Evolutionary conservation across 2,888 invertebrate genomes (phyloP).

Genomic region (Mimas tiliae): DNA sequence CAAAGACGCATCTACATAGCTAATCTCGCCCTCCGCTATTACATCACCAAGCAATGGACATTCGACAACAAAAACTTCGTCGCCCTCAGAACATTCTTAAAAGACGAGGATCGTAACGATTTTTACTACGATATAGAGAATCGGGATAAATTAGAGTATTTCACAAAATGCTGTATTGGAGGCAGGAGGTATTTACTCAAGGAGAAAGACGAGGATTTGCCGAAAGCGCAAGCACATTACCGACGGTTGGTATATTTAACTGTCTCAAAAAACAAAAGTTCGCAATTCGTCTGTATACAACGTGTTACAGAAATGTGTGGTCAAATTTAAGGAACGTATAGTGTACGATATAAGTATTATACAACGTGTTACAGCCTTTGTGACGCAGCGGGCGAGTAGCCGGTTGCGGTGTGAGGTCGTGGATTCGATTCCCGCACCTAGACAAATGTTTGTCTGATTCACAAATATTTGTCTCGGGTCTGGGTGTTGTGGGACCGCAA

Average conservation of each 20-base stretch:
- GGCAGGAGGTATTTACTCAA: conserved; percentile 87
- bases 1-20: conserved; percentile 93
- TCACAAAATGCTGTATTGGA: conserved; percentile 84
- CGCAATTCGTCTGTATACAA: no score
- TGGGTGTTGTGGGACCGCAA: no score
- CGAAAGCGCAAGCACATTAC: conserved; percentile 78
- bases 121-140: conserved; percentile 86
- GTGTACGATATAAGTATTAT: no score
- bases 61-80: conserved; percentile 88
- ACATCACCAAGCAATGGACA: conserved; percentile 90
- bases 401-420: no score
- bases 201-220: conserved; percentile 85
- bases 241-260: conserved; percentile 75
- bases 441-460: no score
- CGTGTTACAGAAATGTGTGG: no score
- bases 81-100: conserved; percentile 78
- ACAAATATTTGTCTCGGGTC: no score
- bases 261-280: no score
- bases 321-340: no score
- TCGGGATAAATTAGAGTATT: conserved; percentile 80
- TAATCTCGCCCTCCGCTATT: conserved; percentile 89
- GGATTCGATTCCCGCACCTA: no score
- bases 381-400: no score
- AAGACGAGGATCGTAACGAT: conserved; percentile 73
- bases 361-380: no score